Evolutionary conservation across 2,888 invertebrate genomes (phyloP).

Genomic region (Gonocerus acuteangulatus): DNA sequence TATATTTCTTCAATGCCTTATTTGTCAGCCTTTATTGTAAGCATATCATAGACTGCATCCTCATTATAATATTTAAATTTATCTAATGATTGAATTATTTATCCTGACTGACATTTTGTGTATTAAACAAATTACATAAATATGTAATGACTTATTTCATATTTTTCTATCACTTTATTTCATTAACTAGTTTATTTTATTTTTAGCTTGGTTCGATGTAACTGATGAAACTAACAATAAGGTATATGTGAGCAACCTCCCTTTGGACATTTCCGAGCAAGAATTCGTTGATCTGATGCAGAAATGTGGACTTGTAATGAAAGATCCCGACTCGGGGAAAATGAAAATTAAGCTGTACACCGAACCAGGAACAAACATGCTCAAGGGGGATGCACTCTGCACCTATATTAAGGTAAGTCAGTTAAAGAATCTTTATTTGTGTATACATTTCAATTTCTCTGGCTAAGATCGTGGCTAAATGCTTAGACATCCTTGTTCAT

Average conservation of each 20-base stretch:
- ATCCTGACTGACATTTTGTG: too few relatives aligned
- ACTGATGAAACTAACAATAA: conserved; percentile 83
- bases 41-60: too few relatives aligned
- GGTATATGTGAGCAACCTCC: conserved; percentile 91
- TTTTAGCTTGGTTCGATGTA: conserved; percentile 83
- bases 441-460: neutral
- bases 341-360: conserved; percentile 88
- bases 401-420: conserved; percentile 82
- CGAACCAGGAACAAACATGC: conserved; percentile 60
- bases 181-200: conserved; percentile 39
- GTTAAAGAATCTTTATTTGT: neutral
- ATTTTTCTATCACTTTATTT: neutral
- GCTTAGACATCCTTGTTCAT: neutral
- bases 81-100: too few relatives aligned
- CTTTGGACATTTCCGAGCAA: conserved; percentile 77
- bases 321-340: conserved; percentile 69
- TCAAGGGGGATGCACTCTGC: conserved; percentile 94
- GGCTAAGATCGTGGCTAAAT: neutral
- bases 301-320: conserved; percentile 91
- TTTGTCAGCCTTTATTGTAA: too few relatives aligned
- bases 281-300: conserved; percentile 87
- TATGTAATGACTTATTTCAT: neutral
- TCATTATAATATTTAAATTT: too few relatives aligned
- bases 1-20: too few relatives aligned
- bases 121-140: too few relatives aligned